phyloP scores from a whole-genome alignment of 2,797 vertebrate species.

The Syngnathus acus region DNA sequence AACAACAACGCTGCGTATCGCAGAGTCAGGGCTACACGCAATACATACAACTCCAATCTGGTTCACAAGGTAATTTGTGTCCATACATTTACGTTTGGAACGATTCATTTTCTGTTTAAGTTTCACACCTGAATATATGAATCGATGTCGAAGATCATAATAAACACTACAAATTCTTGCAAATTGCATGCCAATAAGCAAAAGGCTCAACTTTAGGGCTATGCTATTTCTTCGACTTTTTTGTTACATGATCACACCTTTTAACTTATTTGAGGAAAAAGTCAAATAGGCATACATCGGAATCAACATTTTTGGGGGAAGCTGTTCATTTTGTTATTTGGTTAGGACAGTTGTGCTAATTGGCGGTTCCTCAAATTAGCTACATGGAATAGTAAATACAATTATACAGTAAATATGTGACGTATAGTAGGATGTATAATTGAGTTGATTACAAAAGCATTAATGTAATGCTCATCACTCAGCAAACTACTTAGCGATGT shows the following conservation, averaged over 20 bases:
- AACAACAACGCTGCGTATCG: constrained; percentile 56
- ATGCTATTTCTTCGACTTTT: background rate
- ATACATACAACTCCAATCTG: constrained; percentile 38
- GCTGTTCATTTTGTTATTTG: too few species aligned
- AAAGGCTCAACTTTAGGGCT: background rate
- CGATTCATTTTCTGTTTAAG: background rate
- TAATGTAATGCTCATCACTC: background rate
- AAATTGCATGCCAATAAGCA: background rate
- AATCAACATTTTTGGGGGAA: too few species aligned
- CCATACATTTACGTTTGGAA: background rate
- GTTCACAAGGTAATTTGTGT: constrained; percentile 12
- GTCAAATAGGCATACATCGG: background rate
- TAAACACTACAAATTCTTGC: background rate
- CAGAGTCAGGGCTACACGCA: constrained; percentile 22
- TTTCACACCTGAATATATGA: background rate
- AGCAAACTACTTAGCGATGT: background rate
- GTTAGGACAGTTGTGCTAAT: background rate
- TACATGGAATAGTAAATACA: background rate
- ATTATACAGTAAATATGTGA: background rate
- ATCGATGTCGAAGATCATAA: background rate
- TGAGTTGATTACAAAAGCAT: background rate
- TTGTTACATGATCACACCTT: background rate
- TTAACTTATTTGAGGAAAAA: background rate
- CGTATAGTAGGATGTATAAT: background rate
- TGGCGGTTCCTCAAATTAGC: background rate